phyloP scores from a whole-genome alignment of 1,140 invertebrate species.

The Lordiphosa mommai region DNA sequence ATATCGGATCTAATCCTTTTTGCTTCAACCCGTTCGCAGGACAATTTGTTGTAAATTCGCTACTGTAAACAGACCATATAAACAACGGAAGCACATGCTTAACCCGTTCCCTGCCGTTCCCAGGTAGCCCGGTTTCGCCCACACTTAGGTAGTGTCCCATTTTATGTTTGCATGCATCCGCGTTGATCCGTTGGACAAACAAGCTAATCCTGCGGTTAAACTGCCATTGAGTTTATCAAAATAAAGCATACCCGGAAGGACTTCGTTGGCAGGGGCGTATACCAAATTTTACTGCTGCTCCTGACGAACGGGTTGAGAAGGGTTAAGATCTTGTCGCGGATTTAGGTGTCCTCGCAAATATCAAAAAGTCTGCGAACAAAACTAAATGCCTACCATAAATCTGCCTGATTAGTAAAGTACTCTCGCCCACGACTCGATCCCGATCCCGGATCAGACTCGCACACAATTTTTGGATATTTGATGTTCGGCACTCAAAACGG shows the following conservation, averaged over 20 bases:
- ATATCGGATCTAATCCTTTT: conserved; percentile 57
- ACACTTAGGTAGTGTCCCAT: conserved; percentile 23
- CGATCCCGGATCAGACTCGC: conserved; percentile 9
- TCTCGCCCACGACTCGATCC: conserved; percentile 43
- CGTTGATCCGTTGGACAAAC: conserved; percentile 71
- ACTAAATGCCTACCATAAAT: conserved; percentile 74
- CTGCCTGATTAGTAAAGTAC: conserved; percentile 71
- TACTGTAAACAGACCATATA: conserved; percentile 72
- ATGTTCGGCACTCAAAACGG: conserved; percentile 14
- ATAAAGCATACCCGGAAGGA: conserved; percentile 69
- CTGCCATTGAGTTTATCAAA: conserved; percentile 77
- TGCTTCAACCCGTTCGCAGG: conserved; percentile 50
- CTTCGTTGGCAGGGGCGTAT: conserved; percentile 33
- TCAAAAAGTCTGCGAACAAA: conserved; percentile 52
- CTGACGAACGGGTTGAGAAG: conserved; percentile 61
- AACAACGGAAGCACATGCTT: conserved; percentile 69
- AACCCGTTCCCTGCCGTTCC: conserved; percentile 45
- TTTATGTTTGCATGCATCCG: conserved; percentile 56
- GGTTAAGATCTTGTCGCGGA: conserved; percentile 46
- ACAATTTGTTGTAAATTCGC: conserved; percentile 50
- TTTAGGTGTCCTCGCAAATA: conserved; percentile 43
- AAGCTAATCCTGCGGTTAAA: conserved; percentile 78
- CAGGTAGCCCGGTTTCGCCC: conserved; percentile 13
- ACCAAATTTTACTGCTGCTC: conserved; percentile 37
- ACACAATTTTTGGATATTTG: conserved; percentile 18